Percentiles rank a stretch among this genome's conserved stretches.
These are phyloP conservation scores for Chironomus riparius DNA, from an alignment of 2,888 invertebrate species.

Conservation along the genomic window DNA sequence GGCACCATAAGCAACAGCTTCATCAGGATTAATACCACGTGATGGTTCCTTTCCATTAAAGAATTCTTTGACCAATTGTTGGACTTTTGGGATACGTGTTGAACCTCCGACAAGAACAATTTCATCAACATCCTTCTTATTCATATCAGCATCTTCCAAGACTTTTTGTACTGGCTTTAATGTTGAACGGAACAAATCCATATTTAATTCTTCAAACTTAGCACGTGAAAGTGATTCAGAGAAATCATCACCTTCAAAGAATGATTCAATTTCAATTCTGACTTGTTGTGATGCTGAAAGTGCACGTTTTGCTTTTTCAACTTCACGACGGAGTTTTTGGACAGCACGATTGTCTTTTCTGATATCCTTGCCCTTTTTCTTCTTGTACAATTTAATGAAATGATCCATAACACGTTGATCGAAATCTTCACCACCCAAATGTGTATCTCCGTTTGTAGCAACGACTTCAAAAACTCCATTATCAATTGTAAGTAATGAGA, in stretches of 20 bases:
- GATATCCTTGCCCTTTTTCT: slow-evolving; percentile 97
- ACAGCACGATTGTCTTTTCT: slow-evolving; percentile 90
- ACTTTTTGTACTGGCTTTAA: slow-evolving; percentile 94
- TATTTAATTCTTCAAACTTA: slow-evolving; percentile 97
- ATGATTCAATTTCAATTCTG: slow-evolving; percentile 96
- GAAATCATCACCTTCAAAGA: slow-evolving; percentile 98
- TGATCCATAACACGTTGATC: slow-evolving; percentile 98
- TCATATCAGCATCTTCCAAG: slow-evolving; percentile 97
- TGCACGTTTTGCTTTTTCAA: slow-evolving; percentile 94
- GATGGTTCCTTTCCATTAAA: slow-evolving; percentile 98
- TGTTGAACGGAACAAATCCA: slow-evolving; percentile 84
- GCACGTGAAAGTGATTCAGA: slow-evolving; percentile 95
- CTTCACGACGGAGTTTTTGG: slow-evolving; percentile 92
- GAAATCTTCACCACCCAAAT: slow-evolving; percentile 98
- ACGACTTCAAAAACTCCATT: slow-evolving; percentile 92
- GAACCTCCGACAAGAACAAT: slow-evolving; percentile 98
- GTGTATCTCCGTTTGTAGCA: slow-evolving; percentile 72
- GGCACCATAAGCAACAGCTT: slow-evolving; percentile 97
- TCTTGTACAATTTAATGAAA: slow-evolving; percentile 97
- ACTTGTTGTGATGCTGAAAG: slow-evolving; percentile 88
- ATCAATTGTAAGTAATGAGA: slow-evolving; percentile 94
- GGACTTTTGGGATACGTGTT: slow-evolving; percentile 97
- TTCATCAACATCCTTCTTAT: slow-evolving; percentile 96
- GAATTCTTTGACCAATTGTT: slow-evolving; percentile 85
- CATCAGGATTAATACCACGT: slow-evolving; percentile 97